Conservation (phyloP, 2,888 invertebrate species). For the Anorthoa munda region DNA sequence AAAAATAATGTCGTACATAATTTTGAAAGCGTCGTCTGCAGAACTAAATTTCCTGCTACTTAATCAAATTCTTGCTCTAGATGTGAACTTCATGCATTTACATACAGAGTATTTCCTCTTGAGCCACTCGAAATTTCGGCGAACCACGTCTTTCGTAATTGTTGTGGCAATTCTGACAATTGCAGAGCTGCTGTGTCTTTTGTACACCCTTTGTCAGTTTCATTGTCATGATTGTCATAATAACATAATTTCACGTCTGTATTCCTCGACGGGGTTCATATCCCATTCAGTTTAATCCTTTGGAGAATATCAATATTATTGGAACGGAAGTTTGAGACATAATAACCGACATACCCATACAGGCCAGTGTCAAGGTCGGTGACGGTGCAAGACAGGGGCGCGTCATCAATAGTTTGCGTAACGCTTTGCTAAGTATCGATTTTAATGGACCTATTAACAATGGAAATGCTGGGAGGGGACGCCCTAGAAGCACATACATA, state of each 20-base stretch:
- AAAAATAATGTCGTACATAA: constrained; percentile 48
- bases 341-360: no score
- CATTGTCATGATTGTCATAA: not conserved
- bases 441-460: no score
- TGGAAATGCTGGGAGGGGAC: no score
- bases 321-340: no score
- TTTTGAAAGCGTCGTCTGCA: constrained; percentile 33
- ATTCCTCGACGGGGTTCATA: not conserved
- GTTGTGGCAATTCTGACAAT: constrained; percentile 33
- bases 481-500: no score
- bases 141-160: constrained; percentile 34
- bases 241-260: no score
- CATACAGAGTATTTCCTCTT: constrained; percentile 55
- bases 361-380: no score
- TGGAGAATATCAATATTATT: no score
- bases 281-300: no score
- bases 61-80: constrained; percentile 53
- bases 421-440: no score
- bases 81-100: constrained; percentile 43
- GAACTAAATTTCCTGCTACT: constrained; percentile 49
- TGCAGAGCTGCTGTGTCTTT: not conserved
- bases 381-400: no score
- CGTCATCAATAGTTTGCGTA: no score
- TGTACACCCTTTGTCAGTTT: not conserved
- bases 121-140: constrained; percentile 31